Evolutionary conservation across 2,888 invertebrate genomes (phyloP), one percentile per base, ranked within the genome.

Genomic region (Caradrina clavipalpis): DNA sequence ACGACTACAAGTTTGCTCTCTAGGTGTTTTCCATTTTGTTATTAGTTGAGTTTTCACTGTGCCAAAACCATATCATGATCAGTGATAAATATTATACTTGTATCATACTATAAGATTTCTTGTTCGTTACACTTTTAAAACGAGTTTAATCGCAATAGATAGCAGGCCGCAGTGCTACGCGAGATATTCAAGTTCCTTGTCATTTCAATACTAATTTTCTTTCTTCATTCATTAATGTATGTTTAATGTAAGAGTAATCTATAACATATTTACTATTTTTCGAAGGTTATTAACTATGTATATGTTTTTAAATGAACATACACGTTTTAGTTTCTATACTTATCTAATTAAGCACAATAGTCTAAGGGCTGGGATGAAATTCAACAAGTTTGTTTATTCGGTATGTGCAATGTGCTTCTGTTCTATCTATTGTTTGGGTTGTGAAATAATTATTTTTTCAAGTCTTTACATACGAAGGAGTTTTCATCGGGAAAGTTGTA

Each of bases 11-110:
- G 80, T 85, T 86, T 83, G 90, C 89, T 90, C 90, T 90, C 89
- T 90, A 88, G 78, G 84, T 81, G 78, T 80, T 86, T 84, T 81
- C 75, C 84, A 73, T 80, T 83, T 76, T 80, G 76, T 79, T 86
- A 53, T 87, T 85, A 84, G 87, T 89, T 84, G 76, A 79, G 80
- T 89, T 83, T 89, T 89, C 86, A 89, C 87, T 91, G 92, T 92
- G 92, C 92, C 92, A 92, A 92, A 94, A 93, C 91, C 94, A 95
- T 95, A 95, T 95, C 94, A 92, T 92, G 78, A 91, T 92, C 92
- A 91, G 93, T 92, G 93, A 94, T 94, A 92, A 86, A 90, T 88
- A 86, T 89, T 91, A 72, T 82, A 80, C 66, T 76, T 75, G 69
- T 80, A 81, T 80, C 57, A 72, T 76, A 87, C 82, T 85, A 81